Conservation (phyloP, 2,888 invertebrate genomes). For the Troglohyphantes excavatus region DNA sequence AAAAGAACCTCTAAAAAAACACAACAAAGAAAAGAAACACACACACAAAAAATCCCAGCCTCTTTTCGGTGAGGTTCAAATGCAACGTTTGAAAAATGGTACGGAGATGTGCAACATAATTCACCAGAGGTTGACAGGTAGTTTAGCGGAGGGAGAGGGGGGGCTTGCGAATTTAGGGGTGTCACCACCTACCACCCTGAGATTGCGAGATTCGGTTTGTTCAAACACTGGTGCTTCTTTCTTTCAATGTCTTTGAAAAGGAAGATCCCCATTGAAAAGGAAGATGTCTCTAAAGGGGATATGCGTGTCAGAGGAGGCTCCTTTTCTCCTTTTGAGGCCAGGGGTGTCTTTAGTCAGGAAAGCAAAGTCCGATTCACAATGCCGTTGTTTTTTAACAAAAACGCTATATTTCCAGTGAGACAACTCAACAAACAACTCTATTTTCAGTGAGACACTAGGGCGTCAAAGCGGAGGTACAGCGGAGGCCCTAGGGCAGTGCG, state of each 20-base stretch:
- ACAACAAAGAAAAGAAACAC: not conserved
- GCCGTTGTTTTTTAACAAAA: too few relatives aligned
- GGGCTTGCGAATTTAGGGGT: constrained; percentile 62
- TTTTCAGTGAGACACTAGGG: too few relatives aligned
- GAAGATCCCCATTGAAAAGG: not conserved
- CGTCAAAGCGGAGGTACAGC: too few relatives aligned
- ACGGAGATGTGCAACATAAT: constrained; percentile 74
- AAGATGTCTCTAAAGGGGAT: not conserved
- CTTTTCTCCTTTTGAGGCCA: not conserved
- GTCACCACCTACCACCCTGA: constrained; percentile 49
- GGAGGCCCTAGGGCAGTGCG: too few relatives aligned
- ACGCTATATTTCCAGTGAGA: too few relatives aligned
- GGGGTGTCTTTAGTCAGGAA: not conserved
- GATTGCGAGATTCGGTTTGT: not conserved
- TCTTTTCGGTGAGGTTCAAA: constrained; percentile 57
- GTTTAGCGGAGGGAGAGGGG: constrained; percentile 17
- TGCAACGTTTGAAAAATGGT: constrained; percentile 70
- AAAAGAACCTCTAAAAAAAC: constrained; percentile 7
- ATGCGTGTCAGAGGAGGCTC: not conserved
- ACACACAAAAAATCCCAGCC: constrained; percentile 21
- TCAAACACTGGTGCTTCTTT: not conserved
- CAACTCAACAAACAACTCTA: too few relatives aligned
- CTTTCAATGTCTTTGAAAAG: not conserved
- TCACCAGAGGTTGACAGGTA: constrained; percentile 52
- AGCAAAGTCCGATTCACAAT: not conserved